Evolutionary conservation across 1,140 invertebrate genomes (phyloP), one percentile per base, ranked within the genome.

Genomic region (Drosophila insularis): DNA sequence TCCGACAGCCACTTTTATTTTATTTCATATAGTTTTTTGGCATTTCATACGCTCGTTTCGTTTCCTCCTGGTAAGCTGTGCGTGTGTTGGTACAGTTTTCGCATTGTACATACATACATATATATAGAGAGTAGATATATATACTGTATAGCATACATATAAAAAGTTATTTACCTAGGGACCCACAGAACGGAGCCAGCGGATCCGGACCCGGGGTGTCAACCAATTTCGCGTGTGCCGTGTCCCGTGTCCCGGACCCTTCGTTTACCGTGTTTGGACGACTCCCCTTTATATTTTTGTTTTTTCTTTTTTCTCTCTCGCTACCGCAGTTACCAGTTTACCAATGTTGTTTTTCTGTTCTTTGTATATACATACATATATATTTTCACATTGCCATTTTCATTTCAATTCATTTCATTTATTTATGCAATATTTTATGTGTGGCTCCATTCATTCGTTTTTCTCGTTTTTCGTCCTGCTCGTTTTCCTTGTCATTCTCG

Each of bases 361-460:
- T 68, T 5, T 27, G 27, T 27, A 61, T 58, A 43, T 43, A 23
- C 69, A 58, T 27, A 61, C 54, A 43, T 43, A 23, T 71, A 58
- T 80, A 67, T 87, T 77, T 78, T 74, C 68, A 69, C 81, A 81
- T 85, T 81, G 79, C 82, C 84, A 89, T 87, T 87, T 87, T 82
- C 80, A 89, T 89, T 87, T 87, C 68, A 89, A 87, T 87, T 87
- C 84, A 87, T 87, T 85, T 87, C 72, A 84, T 89, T 87, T 87
- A 87, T 87, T 87, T 87, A 87, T 87, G 84, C 84, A 89, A 89
- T 87, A 80, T 87, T 87, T 87, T 89, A 89, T 89, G 82, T 87
- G 84, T 70, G 43, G 43, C 43, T 50, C 79, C 84, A 89, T 86
- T 82, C 82, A 89, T 65, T 74, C 59, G 59, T 62, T 74, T 75